Conservation (phyloP, 1,140 invertebrate species). For the Sitodiplosis mosellana region DNA sequence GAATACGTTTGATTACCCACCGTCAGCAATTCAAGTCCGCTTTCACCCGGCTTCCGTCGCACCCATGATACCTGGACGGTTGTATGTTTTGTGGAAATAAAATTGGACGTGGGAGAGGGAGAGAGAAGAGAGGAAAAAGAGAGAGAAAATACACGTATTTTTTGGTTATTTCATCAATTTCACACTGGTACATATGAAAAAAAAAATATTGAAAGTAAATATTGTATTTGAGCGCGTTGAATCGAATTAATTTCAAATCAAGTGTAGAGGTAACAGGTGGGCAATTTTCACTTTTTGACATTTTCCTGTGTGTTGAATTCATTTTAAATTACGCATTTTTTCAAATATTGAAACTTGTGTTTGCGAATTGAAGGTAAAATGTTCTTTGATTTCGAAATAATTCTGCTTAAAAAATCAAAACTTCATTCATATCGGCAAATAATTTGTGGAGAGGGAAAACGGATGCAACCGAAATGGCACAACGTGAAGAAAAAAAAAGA, state of each 20-base stretch:
- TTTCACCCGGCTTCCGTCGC: slow-evolving; percentile 38
- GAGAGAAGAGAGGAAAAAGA: slow-evolving; percentile 1
- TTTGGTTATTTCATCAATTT: not conserved
- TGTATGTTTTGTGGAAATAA: not conserved
- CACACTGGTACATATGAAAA: not conserved
- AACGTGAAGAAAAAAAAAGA: not conserved
- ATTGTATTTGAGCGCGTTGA: too few relatives aligned
- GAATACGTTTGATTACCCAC: slow-evolving; percentile 51
- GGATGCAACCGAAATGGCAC: not conserved
- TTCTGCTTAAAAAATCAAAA: too few relatives aligned
- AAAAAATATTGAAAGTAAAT: not conserved
- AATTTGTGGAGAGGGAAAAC: too few relatives aligned
- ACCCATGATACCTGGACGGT: slow-evolving; percentile 47
- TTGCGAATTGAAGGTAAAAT: too few relatives aligned
- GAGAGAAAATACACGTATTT: not conserved
- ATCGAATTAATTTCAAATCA: too few relatives aligned
- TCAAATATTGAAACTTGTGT: too few relatives aligned
- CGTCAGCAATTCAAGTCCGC: slow-evolving; percentile 40
- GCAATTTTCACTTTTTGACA: not conserved
- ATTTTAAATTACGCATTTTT: too few relatives aligned
- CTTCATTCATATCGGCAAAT: too few relatives aligned
- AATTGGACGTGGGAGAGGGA: not conserved
- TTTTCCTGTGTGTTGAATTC: not conserved
- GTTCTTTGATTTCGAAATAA: too few relatives aligned
- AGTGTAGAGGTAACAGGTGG: not conserved